Percentiles rank a stretch among this genome's conserved stretches.
Conservation (phyloP, 2,797 vertebrate genomes). For the Microctenopoma stevenorrisi region DNA sequence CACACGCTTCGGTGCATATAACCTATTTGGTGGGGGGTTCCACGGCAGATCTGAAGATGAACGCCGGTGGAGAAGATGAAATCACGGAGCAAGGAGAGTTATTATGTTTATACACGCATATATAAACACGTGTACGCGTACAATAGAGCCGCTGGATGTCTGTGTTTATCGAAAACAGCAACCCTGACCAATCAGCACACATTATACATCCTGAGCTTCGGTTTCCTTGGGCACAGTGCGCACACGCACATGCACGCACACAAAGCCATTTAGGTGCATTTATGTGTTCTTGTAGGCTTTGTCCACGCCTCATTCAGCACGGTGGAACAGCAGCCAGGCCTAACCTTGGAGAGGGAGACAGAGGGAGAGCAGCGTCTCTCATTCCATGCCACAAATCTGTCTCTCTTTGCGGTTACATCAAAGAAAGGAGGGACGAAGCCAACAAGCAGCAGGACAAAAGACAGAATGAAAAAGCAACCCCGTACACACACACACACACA, state of each 20-base stretch:
- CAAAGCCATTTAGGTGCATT: not conserved
- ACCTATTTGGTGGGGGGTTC: not conserved
- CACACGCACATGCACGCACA: not conserved
- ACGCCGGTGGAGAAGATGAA: constrained; percentile 38
- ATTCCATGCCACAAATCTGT: constrained; percentile 61
- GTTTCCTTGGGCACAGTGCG: constrained; percentile 22
- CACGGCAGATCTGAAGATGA: constrained; percentile 34
- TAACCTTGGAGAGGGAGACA: constrained; percentile 35
- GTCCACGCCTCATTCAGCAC: constrained; percentile 57
- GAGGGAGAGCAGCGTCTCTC: not conserved
- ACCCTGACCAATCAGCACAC: constrained; percentile 41
- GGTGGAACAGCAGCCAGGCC: constrained; percentile 42
- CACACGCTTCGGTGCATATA: constrained; percentile 14
- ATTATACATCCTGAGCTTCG: constrained; percentile 15
- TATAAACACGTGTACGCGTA: not conserved
- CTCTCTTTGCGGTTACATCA: constrained; percentile 58
- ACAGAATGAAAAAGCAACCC: constrained; percentile 6
- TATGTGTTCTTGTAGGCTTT: constrained; percentile 22
- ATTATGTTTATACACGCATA: constrained; percentile 23
- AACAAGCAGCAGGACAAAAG: constrained; percentile 26
- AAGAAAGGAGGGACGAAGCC: constrained; percentile 56
- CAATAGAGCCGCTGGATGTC: constrained; percentile 4
- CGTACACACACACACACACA: not conserved
- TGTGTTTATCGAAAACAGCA: constrained; percentile 11
- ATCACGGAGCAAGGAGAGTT: constrained; percentile 38